Evolutionary conservation across 2,113 vertebrate genomes (phyloP), one percentile per base, ranked within the genome.

Genomic region (Scomber japonicus): DNA sequence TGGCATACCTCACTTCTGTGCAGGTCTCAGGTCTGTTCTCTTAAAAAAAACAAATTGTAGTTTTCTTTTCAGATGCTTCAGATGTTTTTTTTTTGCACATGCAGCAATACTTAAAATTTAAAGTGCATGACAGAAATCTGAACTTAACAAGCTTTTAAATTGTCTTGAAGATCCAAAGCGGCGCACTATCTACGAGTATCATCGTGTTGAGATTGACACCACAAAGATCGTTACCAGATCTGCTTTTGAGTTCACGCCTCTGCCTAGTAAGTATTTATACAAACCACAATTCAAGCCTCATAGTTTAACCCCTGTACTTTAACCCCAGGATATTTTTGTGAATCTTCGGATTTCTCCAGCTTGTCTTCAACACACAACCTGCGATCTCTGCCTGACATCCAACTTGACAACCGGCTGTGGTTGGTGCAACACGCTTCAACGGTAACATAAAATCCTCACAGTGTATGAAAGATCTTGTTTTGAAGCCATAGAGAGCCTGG

Each of bases 341-440:
- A 27, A 1, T 27, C 24, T 27, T 79, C 48, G 12, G 53, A 30
- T 86, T 66, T 78, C 70, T 60, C 0, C 93, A 99, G 98, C 97
- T 67, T 99, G 98, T 82, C 95, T 97, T 11, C 97, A 99, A 89
- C 96, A 97, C 78, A 95, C 69, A 48, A 95, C 93, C 88, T 99
- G 98, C 0, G 96, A 97, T 0, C 66, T 85, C 53, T 99, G 98
- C 3, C 40, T 96, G 21, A 91, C 92, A 68, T 96, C 97, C 0
- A 95, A 95, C 88, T 48, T 96, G 82, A 96, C 95, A 48, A 95
- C 95, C 57, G 95, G 94, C 90, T 99, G 98, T 63, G 96, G 95
- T 79, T 99, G 98, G 98, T 99, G 98, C 75, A 96, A 98, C 44
- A 96, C 96, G 44, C 94, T 99, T 69, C 97, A 98, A 85, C 96